A percentile compares a stretch with the other conserved stretches of the same genome.
phyloP scores from a whole-genome alignment of 2,888 invertebrate species.

The Agonum fuliginosum region DNA sequence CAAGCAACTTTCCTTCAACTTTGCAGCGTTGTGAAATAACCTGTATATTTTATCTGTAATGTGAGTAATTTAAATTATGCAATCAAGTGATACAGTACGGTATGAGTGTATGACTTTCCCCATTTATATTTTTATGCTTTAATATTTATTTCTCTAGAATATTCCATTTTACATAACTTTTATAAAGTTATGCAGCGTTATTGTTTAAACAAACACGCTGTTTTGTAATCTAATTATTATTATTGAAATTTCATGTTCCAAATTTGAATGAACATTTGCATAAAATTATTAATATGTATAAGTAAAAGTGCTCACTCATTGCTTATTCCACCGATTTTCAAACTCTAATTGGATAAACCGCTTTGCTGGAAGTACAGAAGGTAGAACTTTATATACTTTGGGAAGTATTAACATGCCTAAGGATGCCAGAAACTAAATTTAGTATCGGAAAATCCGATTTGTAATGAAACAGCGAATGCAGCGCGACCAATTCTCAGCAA shows the following conservation, averaged over 20 bases:
- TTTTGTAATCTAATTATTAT: constrained; percentile 47
- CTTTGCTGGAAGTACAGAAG: constrained; percentile 9
- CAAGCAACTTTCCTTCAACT: constrained; percentile 50
- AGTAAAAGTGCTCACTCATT: constrained; percentile 41
- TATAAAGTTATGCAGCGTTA: constrained; percentile 20
- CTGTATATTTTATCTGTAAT: constrained; percentile 51
- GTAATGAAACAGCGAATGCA: neutral
- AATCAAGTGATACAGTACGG: constrained; percentile 39
- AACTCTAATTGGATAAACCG: constrained; percentile 47
- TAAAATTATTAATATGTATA: constrained; percentile 48
- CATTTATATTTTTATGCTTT: constrained; percentile 32
- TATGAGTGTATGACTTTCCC: constrained; percentile 37
- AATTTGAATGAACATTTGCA: constrained; percentile 49
- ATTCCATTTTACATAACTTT: constrained; percentile 24
- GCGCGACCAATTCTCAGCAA: too few species aligned
- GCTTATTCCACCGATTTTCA: constrained; percentile 41
- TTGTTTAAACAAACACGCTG: constrained; percentile 35
- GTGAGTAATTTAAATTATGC: constrained; percentile 52
- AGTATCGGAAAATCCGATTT: constrained; percentile 11
- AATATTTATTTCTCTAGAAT: constrained; percentile 20
- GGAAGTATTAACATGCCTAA: constrained; percentile 41
- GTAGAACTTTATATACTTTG: constrained; percentile 37
- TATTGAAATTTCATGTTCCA: constrained; percentile 34
- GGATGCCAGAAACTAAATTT: constrained; percentile 19
- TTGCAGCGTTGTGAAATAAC: constrained; percentile 46